These are phyloP conservation scores for Tapera naevia DNA, from an alignment of 2,797 vertebrate species.

Conservation along the genomic window DNA sequence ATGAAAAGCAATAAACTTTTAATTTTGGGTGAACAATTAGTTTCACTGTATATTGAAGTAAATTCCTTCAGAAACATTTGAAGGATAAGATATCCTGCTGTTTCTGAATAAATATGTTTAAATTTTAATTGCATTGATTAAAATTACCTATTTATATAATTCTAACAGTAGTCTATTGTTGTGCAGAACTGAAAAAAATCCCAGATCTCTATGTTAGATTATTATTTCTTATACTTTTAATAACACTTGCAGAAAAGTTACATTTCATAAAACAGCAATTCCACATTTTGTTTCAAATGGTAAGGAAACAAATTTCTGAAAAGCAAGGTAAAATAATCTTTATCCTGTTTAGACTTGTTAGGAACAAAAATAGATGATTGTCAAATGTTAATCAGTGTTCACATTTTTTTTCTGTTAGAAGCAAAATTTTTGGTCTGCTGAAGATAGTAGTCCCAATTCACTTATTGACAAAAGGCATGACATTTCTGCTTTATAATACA, in stretches of 20 bases:
- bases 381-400: conserved; percentile 11
- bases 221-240: not conserved
- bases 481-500: not conserved
- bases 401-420: conserved; percentile 4
- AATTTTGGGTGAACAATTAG: not conserved
- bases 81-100: not conserved
- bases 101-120: not conserved
- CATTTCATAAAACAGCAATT: not conserved
- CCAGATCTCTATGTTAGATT: not conserved
- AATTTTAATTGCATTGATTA: not conserved
- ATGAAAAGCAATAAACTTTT: not conserved
- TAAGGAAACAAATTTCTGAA: not conserved
- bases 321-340: not conserved
- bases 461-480: fast-evolving
- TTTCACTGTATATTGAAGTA: not conserved
- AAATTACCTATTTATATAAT: not conserved
- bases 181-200: not conserved
- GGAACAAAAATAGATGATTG: not conserved
- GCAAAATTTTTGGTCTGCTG: not conserved
- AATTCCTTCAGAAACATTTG: not conserved
- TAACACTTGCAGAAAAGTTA: not conserved
- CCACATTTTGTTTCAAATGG: not conserved
- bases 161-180: not conserved
- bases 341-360: not conserved
- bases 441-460: not conserved